Base-by-base conservation (phyloP, 2,888 invertebrate species). In the Anoncus sp. region DNA sequence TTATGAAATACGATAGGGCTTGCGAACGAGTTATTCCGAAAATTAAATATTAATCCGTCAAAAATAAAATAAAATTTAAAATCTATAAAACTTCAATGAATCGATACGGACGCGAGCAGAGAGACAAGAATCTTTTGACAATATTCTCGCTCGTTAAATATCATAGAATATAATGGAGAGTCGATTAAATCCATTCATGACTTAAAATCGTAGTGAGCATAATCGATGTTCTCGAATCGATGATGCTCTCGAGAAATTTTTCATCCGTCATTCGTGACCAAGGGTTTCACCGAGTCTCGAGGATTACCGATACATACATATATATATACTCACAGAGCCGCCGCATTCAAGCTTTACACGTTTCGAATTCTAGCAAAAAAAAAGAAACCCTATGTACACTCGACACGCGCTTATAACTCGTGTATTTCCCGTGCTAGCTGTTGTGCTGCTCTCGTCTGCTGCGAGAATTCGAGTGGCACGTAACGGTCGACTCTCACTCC, bases 401-500 rank as follows among this genome's bases (percentile, higher is more conserved):
- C 59, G 66, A 76, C 35, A 27, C 51, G 53, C 45, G 67, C 66
- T 53, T 38, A 40, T 59, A 70, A 67, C 62, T 51, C 40, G 53
- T 40, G 65, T 76, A 66, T 71, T 76, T 66, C 40, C 38, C 69
- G 59, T 62, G 14, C 47, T 14, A 27, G 18, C 20, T 31, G 49
- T 59, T 40, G 59, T 59, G 22, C 24, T 12, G 49, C 35, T 27
- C 47, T 20, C 57, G 49, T 63, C 49, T 31, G 71, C 72, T 47
- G 62, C 4, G 38, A 67, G 57, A 55, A 63, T 57, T 73, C 73
- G 62, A 77, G 73, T 77, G 77, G 73, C 24, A 43, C 67, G 69
- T 73, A 71, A 76, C 77, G 77, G 59, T 77, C 60, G 76, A 51
- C 67, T 63, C 75, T 67, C 49, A 55, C 60, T 67, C 51, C 38